Evolutionary conservation across 2,797 vertebrate genomes (phyloP).

Genomic region (Gymnothorax javanicus): DNA sequence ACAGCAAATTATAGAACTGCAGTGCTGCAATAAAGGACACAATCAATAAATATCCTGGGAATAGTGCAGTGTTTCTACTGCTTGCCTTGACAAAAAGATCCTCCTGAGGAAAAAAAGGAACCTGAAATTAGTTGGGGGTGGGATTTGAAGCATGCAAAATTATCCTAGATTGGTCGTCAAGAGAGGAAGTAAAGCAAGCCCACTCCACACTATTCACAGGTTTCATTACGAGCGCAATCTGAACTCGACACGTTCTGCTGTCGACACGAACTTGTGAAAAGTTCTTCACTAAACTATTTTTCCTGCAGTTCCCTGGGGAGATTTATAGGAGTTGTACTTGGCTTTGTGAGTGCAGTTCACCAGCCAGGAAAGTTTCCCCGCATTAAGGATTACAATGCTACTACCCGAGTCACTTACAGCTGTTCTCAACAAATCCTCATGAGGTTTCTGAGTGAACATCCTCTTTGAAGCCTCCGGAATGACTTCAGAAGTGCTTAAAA

Average conservation of each 20-base stretch:
- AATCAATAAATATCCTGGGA: neutral
- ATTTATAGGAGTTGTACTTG: neutral
- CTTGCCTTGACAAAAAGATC: neutral
- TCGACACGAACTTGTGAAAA: neutral
- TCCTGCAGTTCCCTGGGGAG: neutral
- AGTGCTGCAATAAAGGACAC: neutral
- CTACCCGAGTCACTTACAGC: neutral
- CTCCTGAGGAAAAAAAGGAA: neutral
- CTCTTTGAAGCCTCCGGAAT: neutral
- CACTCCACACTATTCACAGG: neutral
- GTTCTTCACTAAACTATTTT: neutral
- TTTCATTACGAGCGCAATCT: neutral
- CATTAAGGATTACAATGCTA: neutral
- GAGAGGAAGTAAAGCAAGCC: neutral
- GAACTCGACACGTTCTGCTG: neutral
- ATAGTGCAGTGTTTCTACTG: neutral
- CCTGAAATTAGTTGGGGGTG: neutral
- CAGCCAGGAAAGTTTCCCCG: neutral
- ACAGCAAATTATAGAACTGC: neutral
- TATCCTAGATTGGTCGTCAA: neutral
- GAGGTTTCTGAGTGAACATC: neutral
- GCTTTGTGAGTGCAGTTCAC: neutral
- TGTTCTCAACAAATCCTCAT: neutral
- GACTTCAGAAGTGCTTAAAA: neutral
- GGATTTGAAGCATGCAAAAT: neutral